Percentiles rank a stretch among this genome's conserved stretches.
phyloP scores from a whole-genome alignment of 2,113 vertebrate genomes.

The Capreolus pygargus region DNA sequence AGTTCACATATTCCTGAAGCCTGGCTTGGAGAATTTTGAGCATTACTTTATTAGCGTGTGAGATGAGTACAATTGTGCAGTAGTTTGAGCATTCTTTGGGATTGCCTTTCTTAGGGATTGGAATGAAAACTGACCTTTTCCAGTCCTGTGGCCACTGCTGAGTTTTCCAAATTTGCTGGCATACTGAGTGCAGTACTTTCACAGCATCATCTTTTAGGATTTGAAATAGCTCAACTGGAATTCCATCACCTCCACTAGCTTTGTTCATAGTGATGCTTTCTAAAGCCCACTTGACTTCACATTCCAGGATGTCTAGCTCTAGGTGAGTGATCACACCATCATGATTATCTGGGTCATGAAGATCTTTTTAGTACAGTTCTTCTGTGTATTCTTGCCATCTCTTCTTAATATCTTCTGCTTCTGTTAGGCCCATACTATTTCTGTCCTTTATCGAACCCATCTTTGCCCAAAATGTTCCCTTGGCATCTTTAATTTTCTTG shows the following conservation, averaged over 20 bases:
- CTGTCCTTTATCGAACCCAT: too few relatives aligned
- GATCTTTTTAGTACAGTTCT: not conserved
- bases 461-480: too few relatives aligned
- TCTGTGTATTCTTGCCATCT: not conserved
- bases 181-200: not conserved
- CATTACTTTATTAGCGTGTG: not conserved
- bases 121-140: not conserved
- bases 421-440: too few relatives aligned
- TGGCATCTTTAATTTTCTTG: too few relatives aligned
- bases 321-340: not conserved
- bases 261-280: not conserved
- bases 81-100: not conserved
- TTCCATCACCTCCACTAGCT: not conserved
- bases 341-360: not conserved
- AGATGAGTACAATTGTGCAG: rapidly evolving
- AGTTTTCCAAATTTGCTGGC: not conserved
- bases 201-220: not conserved
- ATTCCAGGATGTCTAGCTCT: not conserved
- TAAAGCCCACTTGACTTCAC: not conserved
- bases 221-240: not conserved
- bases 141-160: not conserved
- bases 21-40: not conserved
- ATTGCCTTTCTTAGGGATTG: not conserved
- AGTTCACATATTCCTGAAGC: not conserved
- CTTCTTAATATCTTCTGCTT: too few relatives aligned